Evolutionary conservation across 2,797 vertebrate genomes (phyloP), one percentile per base, ranked within the genome.

Genomic region (Ctenopoma kingsleyae): DNA sequence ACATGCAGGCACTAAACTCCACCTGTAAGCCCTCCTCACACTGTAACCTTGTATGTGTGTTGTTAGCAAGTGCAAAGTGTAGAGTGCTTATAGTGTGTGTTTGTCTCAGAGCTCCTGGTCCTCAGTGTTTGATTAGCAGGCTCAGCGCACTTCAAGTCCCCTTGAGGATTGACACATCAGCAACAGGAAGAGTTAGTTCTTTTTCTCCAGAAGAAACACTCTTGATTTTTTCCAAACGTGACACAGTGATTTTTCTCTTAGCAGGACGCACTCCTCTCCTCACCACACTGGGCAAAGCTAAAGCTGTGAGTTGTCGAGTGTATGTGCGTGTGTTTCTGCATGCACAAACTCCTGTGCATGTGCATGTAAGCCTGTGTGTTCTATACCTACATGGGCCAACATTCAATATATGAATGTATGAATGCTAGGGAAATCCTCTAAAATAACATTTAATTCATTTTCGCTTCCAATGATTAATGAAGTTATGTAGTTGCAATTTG

Each of bases 21-120:
- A 84, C 71, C 66, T 44, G 48, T 79, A 80, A 88, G 81, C 89
- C 86, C 87, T 86, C 89, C 83, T 88, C 86, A 90, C 88, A 78
- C 84, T 83, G 72, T 80, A 74, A 85, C 69, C 72, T 71, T 89
- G 76, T 83, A 44, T 27, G 61, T 84, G 74, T 82, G 67, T 81
- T 61, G 59, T 65, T 78, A 55, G 59, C 20, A 46, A 76, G 73
- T 86, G 81, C 76, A 83, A 81, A 73, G 68, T 85, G 85, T 82
- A 65, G 67, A 87, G 81, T 80, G 75, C 56, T 80, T 56, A 70
- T 79, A 67, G 74, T 46, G 51, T 79, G 76, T 83, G 68, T 89
- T 78, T 76, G 56, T 84, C 54, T 75, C 61, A 46, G 20, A 75
- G 46, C 65, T 35, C 70, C 81, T 69, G 56, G 62, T 84, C 55